Conservation (phyloP, 2,888 invertebrate species). For the Holacanthella duospinosa region DNA sequence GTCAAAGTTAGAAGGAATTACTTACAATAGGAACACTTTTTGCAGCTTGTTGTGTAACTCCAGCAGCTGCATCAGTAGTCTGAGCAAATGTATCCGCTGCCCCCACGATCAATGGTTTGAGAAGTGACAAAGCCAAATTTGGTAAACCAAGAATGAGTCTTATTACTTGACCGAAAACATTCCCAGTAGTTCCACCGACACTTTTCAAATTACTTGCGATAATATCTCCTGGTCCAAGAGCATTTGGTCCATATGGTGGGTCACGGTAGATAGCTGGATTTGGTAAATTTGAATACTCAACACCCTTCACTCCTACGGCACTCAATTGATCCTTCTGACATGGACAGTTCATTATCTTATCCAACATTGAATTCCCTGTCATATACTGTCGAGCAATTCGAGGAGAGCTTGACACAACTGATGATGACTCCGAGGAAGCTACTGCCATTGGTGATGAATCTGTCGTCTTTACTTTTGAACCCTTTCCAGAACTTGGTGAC, state of each 20-base stretch:
- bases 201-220: conserved; percentile 37
- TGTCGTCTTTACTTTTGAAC: conserved; percentile 24
- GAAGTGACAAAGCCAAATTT: conserved; percentile 34
- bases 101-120: conserved; percentile 38
- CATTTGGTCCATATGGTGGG: conserved; percentile 37
- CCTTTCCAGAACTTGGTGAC: not conserved
- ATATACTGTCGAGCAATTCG: conserved; percentile 37
- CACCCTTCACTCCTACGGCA: conserved; percentile 37
- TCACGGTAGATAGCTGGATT: conserved; percentile 38
- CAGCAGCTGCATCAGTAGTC: conserved; percentile 38
- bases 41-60: conserved; percentile 37
- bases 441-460: conserved; percentile 28
- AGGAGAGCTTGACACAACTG: conserved; percentile 27
- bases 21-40: conserved; percentile 38
- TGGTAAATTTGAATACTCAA: conserved; percentile 36
- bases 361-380: conserved; percentile 38
- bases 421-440: conserved; percentile 24
- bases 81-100: conserved; percentile 38
- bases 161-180: conserved; percentile 38
- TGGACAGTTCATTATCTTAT: conserved; percentile 38
- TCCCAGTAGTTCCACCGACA: conserved; percentile 38
- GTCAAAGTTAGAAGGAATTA: no score
- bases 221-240: conserved; percentile 38
- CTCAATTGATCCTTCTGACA: conserved; percentile 37
- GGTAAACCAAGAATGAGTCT: conserved; percentile 37